phyloP scores from a whole-genome alignment of 2,797 vertebrate species.

The Sphaeramia orbicularis region DNA sequence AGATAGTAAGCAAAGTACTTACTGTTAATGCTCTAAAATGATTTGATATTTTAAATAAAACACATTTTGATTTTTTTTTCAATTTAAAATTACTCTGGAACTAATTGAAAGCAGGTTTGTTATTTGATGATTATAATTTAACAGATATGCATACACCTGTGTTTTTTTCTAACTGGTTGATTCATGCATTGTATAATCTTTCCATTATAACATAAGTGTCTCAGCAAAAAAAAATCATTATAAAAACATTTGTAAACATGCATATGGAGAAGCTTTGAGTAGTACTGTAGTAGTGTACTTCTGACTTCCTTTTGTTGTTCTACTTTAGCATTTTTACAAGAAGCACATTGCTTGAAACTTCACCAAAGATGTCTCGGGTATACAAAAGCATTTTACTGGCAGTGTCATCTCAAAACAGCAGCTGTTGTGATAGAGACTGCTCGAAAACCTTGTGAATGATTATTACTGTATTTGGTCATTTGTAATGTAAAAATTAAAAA shows the following conservation, averaged over 20 bases:
- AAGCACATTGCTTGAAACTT: constrained; percentile 33
- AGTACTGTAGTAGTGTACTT: not conserved
- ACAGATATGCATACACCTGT: not conserved
- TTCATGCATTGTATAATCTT: not conserved
- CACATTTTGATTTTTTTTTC: not conserved
- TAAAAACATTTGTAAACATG: not conserved
- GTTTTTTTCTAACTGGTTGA: not conserved
- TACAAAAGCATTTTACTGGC: constrained; percentile 47
- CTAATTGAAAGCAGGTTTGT: not conserved
- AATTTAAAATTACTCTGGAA: not conserved
- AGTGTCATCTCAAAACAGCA: constrained; percentile 47
- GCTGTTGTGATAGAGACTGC: constrained; percentile 66
- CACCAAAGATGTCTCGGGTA: constrained; percentile 1
- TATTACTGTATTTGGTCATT: constrained; percentile 77
- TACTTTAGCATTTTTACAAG: constrained; percentile 1
- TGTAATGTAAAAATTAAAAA: constrained; percentile 82
- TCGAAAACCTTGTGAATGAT: constrained; percentile 75
- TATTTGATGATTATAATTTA: constrained; percentile 5
- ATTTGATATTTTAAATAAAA: not conserved
- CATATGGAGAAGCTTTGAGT: too few relatives aligned
- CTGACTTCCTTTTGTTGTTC: not conserved
- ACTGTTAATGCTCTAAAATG: not conserved
- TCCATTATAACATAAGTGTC: not conserved
- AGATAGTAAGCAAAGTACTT: constrained; percentile 24
- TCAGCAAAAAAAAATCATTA: not conserved